Evolutionary conservation across 1,140 invertebrate genomes (phyloP).

Genomic region (Phenacoccus solenopsis): DNA sequence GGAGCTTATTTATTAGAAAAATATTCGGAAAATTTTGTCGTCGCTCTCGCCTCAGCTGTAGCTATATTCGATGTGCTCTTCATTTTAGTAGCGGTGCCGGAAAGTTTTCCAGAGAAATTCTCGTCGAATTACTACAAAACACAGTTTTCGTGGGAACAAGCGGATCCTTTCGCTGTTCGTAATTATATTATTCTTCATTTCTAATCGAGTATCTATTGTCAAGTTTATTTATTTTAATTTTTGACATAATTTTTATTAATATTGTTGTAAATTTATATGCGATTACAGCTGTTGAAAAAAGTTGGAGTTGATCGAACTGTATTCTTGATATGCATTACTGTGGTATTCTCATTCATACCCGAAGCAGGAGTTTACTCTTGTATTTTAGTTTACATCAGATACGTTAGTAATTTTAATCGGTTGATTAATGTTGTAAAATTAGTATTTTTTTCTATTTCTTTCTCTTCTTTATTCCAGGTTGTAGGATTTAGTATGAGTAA

Average conservation of each 20-base stretch:
- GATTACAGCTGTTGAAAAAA: slow-evolving; percentile 60
- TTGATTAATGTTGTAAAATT: neutral
- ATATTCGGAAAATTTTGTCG: slow-evolving; percentile 87
- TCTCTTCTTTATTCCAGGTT: slow-evolving; percentile 41
- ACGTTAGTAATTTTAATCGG: slow-evolving; percentile 43
- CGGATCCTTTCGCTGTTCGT: slow-evolving; percentile 92
- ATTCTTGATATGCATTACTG: slow-evolving; percentile 89
- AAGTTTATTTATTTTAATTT: neutral
- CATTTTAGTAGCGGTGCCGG: slow-evolving; percentile 93
- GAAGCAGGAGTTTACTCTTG: slow-evolving; percentile 98
- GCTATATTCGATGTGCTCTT: slow-evolving; percentile 95
- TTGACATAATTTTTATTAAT: slow-evolving; percentile 17
- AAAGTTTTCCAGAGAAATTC: slow-evolving; percentile 90
- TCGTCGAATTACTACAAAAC: slow-evolving; percentile 51
- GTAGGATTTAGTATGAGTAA: slow-evolving; percentile 91
- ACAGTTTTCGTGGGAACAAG: slow-evolving; percentile 88
- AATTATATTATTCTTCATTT: too few species aligned
- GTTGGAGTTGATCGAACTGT: slow-evolving; percentile 94
- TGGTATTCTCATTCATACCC: slow-evolving; percentile 96
- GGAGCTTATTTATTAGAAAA: slow-evolving; percentile 83
- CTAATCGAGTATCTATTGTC: neutral
- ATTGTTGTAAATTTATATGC: neutral
- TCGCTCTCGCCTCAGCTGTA: slow-evolving; percentile 89
- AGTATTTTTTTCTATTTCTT: neutral
- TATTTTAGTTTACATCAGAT: slow-evolving; percentile 97